Conservation (phyloP, 2,113 vertebrate species). For the Thamnaconus septentrionalis region DNA sequence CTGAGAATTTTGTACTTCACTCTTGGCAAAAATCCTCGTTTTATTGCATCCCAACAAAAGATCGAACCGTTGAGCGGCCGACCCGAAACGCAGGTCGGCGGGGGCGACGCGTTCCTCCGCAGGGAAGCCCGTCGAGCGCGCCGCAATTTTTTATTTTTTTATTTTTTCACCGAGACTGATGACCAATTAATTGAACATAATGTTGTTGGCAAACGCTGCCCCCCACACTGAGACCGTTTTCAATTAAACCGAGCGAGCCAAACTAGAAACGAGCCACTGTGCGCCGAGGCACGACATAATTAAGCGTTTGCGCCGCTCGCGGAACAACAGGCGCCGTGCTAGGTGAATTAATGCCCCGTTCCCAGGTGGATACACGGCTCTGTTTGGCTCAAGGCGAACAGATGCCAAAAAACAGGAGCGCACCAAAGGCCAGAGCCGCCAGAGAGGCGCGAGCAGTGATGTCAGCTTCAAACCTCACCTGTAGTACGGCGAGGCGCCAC, state of each 20-base stretch:
- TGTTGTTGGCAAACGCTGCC: constrained; percentile 1
- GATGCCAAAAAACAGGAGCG: constrained; percentile 69
- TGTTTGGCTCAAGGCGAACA: constrained; percentile 71
- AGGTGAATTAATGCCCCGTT: constrained; percentile 66
- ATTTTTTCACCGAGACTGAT: neutral
- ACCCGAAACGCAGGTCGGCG: no score
- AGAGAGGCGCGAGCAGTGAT: constrained; percentile 68
- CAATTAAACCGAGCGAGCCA: constrained; percentile 50
- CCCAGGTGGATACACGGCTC: constrained; percentile 66
- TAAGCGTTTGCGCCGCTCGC: constrained; percentile 49
- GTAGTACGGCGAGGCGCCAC: constrained; percentile 65
- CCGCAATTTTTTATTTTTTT: constrained; percentile 11
- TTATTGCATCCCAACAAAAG: neutral
- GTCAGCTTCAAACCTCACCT: constrained; percentile 80
- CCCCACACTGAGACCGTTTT: constrained; percentile 36
- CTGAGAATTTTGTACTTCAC: constrained; percentile 1
- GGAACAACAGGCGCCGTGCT: constrained; percentile 61
- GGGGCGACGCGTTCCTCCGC: no score
- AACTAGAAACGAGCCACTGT: constrained; percentile 45
- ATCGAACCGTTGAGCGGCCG: neutral
- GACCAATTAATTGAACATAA: constrained; percentile 32
- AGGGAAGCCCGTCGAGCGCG: neutral
- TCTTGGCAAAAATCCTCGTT: constrained; percentile 1
- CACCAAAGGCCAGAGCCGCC: constrained; percentile 65
- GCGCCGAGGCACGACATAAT: constrained; percentile 48